These are phyloP conservation scores for Elysia chlorotica DNA, from an alignment of 1,140 invertebrate species.

Conservation along the genomic window DNA sequence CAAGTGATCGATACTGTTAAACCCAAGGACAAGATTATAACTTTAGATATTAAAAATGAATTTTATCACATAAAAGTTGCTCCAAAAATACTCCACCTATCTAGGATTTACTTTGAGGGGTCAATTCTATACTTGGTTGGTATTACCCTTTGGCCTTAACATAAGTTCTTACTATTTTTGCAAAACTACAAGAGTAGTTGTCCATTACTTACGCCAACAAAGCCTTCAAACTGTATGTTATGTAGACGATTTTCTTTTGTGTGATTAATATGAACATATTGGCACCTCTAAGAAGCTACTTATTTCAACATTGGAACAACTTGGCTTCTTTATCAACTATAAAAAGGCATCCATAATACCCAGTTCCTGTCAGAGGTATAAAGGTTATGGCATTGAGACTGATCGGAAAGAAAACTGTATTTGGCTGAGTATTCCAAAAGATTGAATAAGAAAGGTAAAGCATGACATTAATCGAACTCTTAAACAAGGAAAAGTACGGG, in stretches of 20 bases:
- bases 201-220: not conserved
- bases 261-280: not conserved
- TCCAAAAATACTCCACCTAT: not conserved
- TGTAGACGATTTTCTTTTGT: not conserved
- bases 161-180: not conserved
- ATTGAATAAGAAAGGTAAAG: not conserved
- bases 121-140: not conserved
- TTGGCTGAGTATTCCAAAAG: not conserved
- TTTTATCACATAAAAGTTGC: not conserved
- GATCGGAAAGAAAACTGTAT: not conserved
- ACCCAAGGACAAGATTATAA: not conserved
- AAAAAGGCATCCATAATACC: not conserved
- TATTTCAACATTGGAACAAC: not conserved
- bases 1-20: not conserved
- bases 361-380: not conserved
- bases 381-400: not conserved
- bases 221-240: not conserved
- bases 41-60: not conserved
- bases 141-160: not conserved
- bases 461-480: not conserved
- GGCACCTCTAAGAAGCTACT: not conserved
- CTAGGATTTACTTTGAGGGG: not conserved
- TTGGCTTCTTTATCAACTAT: not conserved
- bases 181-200: not conserved
- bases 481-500: not conserved